A percentile compares a stretch with the other conserved stretches of the same genome.
Conservation (phyloP, 2,888 invertebrate species). For the Tenthredo scrophulariae region DNA sequence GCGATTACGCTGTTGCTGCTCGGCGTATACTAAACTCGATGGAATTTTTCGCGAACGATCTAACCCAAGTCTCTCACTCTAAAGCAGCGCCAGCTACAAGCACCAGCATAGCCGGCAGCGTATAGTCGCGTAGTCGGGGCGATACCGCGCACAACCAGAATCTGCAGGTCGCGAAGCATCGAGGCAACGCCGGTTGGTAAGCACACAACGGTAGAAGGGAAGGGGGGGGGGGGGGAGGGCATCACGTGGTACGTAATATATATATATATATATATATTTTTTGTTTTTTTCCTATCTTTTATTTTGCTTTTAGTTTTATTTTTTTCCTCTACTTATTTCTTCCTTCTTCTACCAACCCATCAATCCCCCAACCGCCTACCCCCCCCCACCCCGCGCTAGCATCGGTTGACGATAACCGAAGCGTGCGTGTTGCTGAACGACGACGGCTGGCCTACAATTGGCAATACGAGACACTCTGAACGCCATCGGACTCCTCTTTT, state of each 20-base stretch:
- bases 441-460: background rate
- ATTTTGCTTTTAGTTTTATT: background rate
- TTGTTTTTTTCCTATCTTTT: background rate
- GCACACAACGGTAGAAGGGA: no score
- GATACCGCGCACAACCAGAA: constrained; percentile 17
- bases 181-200: background rate
- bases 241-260: constrained; percentile 13
- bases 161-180: background rate
- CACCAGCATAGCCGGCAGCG: constrained; percentile 10
- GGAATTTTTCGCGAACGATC: constrained; percentile 39
- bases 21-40: constrained; percentile 39
- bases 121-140: background rate
- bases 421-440: background rate
- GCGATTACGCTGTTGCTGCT: background rate
- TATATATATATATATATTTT: no score
- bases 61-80: background rate
- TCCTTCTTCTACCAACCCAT: background rate
- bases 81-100: background rate
- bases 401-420: background rate
- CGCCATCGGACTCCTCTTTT: background rate
- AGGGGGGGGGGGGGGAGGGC: background rate
- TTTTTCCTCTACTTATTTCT: background rate
- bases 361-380: no score
- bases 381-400: no score
- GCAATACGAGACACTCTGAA: background rate